These are phyloP conservation scores for Cosmopolites sordidus DNA, from an alignment of 2,888 invertebrate genomes.

Conservation along the genomic window DNA sequence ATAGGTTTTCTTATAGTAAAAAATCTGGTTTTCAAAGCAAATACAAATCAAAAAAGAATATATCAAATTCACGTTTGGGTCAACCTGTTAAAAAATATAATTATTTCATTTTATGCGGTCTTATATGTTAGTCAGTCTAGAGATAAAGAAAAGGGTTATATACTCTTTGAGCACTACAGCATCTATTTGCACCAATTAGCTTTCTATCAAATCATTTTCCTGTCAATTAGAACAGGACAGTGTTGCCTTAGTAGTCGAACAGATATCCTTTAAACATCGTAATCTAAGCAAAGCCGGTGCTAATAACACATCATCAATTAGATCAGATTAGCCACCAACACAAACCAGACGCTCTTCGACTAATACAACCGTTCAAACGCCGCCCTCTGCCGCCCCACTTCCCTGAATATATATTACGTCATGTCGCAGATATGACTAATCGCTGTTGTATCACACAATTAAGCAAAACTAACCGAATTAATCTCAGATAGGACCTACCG, in stretches of 20 bases:
- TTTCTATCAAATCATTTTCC: too few species aligned
- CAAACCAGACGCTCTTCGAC: constrained; percentile 13
- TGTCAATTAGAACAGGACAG: too few species aligned
- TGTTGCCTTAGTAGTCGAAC: background rate
- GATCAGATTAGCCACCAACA: constrained; percentile 11
- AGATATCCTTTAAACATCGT: background rate
- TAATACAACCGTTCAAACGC: constrained; percentile 1
- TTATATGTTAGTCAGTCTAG: too few species aligned
- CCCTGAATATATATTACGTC: constrained; percentile 1
- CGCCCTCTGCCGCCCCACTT: background rate
- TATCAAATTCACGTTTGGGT: too few species aligned
- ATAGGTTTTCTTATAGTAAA: too few species aligned
- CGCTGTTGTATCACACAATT: constrained; percentile 12
- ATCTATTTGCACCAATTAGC: too few species aligned
- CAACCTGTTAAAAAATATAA: too few species aligned
- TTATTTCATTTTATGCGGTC: too few species aligned
- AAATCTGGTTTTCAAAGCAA: too few species aligned
- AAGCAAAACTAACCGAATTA: constrained; percentile 15
- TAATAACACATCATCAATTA: constrained; percentile 10
- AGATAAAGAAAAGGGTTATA: too few species aligned
- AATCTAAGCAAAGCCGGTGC: background rate
- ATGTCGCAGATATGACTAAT: constrained; percentile 14
- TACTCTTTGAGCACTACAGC: too few species aligned
- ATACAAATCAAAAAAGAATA: too few species aligned
- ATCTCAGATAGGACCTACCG: constrained; percentile 5